Percentiles rank a stretch among this genome's conserved stretches.
Evolutionary conservation across 2,888 invertebrate species (phyloP).

Genomic region (Syrista parreyssii): DNA sequence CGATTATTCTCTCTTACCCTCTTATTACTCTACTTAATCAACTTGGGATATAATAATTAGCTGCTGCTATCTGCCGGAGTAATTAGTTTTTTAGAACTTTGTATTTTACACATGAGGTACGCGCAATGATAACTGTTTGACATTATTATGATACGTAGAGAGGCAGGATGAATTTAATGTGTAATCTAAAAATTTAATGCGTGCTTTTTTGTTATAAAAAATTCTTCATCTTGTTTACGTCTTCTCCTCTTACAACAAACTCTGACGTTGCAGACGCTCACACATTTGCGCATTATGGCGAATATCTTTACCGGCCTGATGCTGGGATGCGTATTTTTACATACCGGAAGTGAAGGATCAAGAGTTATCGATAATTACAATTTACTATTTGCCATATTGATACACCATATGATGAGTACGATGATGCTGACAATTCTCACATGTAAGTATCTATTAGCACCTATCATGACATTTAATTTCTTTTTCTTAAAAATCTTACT

Average conservation of each 20-base stretch:
- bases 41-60: not conserved
- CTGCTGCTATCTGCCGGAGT: not conserved
- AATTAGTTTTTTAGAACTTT: not conserved
- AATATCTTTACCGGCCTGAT: constrained; percentile 81
- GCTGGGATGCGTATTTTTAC: constrained; percentile 80
- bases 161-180: not conserved
- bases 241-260: not conserved
- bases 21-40: not conserved
- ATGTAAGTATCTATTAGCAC: constrained; percentile 71
- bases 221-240: not conserved
- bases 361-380: constrained; percentile 86
- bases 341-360: constrained; percentile 80
- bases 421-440: constrained; percentile 92
- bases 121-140: not conserved
- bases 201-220: not conserved
- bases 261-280: constrained; percentile 74
- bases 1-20: not conserved
- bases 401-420: constrained; percentile 93
- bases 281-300: constrained; percentile 80
- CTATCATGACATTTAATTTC: not conserved
- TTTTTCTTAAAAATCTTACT: not conserved
- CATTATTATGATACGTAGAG: not conserved
- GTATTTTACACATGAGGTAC: not conserved
- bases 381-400: constrained; percentile 88
- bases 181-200: not conserved